Conservation (phyloP, 2,888 invertebrate species). For the Eilema griseolum region DNA sequence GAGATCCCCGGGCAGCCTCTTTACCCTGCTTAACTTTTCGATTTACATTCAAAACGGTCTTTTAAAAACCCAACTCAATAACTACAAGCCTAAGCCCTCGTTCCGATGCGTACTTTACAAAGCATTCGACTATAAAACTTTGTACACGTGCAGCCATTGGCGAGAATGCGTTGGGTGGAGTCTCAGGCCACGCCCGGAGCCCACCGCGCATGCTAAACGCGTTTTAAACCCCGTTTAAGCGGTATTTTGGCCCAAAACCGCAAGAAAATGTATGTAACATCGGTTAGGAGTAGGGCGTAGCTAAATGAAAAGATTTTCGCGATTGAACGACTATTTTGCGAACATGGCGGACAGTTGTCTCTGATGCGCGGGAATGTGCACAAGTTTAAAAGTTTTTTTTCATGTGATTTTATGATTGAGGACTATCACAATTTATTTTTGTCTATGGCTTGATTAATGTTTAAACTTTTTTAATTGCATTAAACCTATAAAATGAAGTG, state of each 20-base stretch:
- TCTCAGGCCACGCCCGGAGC: conserved; percentile 64
- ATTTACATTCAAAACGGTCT: conserved; percentile 86
- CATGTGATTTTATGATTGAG: background rate
- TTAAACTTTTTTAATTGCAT: background rate
- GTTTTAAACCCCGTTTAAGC: conserved; percentile 85
- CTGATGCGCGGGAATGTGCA: conserved; percentile 79
- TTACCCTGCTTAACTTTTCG: conserved; percentile 85
- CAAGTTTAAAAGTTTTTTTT: conserved; percentile 44
- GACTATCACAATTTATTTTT: background rate
- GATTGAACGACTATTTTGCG: conserved; percentile 76
- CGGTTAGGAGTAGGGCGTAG: conserved; percentile 83
- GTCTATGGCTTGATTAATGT: background rate
- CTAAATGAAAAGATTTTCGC: conserved; percentile 84
- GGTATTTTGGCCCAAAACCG: conserved; percentile 85
- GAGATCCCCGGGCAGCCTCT: conserved; percentile 80
- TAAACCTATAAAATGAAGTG: background rate
- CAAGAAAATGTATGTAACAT: conserved; percentile 84
- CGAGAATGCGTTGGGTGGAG: conserved; percentile 61
- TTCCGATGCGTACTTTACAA: conserved; percentile 78
- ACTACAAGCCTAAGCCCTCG: conserved; percentile 76
- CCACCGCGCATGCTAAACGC: conserved; percentile 84
- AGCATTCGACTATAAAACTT: conserved; percentile 76
- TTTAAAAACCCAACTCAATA: conserved; percentile 85
- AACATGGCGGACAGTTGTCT: conserved; percentile 80
- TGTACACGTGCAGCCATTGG: conserved; percentile 66